Evolutionary conservation across 37 sponge, comb jelly and placozoan species (phyloP), one percentile per base, ranked within the genome.

Genomic region (Theonella swinhoei): DNA sequence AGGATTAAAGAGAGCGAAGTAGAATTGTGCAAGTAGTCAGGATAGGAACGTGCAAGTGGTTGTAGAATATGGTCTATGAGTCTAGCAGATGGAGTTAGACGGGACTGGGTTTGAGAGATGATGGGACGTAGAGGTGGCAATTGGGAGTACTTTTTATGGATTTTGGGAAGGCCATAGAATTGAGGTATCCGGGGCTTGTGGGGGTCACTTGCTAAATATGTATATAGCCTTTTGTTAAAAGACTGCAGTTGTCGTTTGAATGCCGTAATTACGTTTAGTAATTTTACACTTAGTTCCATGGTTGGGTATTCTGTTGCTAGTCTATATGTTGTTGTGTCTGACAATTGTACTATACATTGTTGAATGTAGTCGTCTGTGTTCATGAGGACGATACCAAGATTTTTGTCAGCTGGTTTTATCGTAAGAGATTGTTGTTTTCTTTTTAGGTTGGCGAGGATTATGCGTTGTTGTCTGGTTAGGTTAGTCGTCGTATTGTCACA

Each of bases 221-320:
- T 47, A 14, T 47, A 47, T 7, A 47, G 54, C 14, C 54, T 47
- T 47, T 14, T 47, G 54, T 47, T 47, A 14, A 17, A 14, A 7
- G 54, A 47, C 14, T 47, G 11, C 14, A 47, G 7, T 7, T 47
- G 54, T n/a, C 54, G 7, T 47, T 47, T 47, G 54, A 47, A 47
- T 7, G 54, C 7, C 14, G 54, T 47, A 14, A 47, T 7, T 47
- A 47, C 14, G 7, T 47, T 7, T 17, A 7, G 7, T 20, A 62
- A 30, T 1, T 20, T 37, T 60, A 42, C 76, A 72, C 83, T 83
- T 42, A 67, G 61, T 58, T 91, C 87, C 34, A 83, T 91, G 11
- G 87, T 9, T 29, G 92, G 88, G 4, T 87, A 84, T 3, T 87
- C 85, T 33, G 83, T 71, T 1, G 92, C 85, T 7, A 91, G 63